These are phyloP conservation scores for Vanacampus margaritifer DNA, from an alignment of 2,113 vertebrate species.

Conservation along the genomic window DNA sequence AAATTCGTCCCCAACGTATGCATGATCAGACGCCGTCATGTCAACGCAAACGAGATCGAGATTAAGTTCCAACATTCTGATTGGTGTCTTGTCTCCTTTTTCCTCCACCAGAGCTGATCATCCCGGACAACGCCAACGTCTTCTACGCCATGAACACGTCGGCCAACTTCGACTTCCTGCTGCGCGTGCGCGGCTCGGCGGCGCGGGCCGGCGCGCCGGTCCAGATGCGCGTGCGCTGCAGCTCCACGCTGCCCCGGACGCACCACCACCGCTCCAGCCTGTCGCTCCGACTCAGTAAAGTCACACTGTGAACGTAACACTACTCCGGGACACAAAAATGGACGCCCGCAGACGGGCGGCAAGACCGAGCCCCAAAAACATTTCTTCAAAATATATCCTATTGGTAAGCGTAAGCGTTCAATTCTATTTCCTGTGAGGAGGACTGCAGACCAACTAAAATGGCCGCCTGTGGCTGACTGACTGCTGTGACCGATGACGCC, in stretches of 20 bases:
- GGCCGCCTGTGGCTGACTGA: background rate
- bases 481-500: background rate
- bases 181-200: conserved; percentile 74
- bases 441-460: background rate
- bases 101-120: conserved; percentile 79
- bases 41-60: no score
- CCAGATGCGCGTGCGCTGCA: conserved; percentile 75
- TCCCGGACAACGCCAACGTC: conserved; percentile 87
- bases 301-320: conserved; percentile 72
- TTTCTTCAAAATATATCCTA: background rate
- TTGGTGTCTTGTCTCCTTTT: background rate
- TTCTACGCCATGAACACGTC: conserved; percentile 96
- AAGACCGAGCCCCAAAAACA: background rate
- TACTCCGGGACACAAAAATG: conserved; percentile 15
- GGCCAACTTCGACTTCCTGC: conserved; percentile 86
- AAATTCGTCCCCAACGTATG: no score
- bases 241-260: conserved; percentile 75
- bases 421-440: background rate
- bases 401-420: background rate
- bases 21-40: no score
- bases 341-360: conserved; percentile 6
- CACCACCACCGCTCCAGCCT: conserved; percentile 76
- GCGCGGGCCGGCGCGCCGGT: conserved; percentile 37
- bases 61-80: no score
- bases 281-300: conserved; percentile 79